phyloP scores from a whole-genome alignment of 2,888 invertebrate species.

The Volucella zonaria region DNA sequence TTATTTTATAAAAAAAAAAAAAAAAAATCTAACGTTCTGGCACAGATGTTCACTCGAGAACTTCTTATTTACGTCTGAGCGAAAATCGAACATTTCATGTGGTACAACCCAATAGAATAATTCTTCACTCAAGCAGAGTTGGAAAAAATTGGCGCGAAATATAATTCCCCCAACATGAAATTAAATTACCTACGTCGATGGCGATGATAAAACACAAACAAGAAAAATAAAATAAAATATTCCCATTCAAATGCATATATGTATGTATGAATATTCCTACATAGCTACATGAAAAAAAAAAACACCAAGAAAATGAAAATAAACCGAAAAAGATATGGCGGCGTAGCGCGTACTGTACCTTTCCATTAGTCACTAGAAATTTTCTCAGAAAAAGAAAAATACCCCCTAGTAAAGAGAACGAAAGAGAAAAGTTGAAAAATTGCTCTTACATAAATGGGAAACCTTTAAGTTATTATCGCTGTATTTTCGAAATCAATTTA shows the following conservation, averaged over 20 bases:
- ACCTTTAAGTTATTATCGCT: too few relatives aligned
- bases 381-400: constrained; percentile 21
- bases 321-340: constrained; percentile 54
- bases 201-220: constrained; percentile 28
- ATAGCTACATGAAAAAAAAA: background rate
- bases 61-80: too few relatives aligned
- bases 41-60: too few relatives aligned
- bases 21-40: too few relatives aligned
- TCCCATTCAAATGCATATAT: too few relatives aligned
- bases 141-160: constrained; percentile 72
- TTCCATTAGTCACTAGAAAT: constrained; percentile 11
- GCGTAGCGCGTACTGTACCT: constrained; percentile 60
- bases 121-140: background rate
- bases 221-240: constrained; percentile 42
- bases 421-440: background rate
- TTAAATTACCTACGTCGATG: constrained; percentile 55
- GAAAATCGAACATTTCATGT: too few relatives aligned
- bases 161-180: constrained; percentile 63
- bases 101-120: too few relatives aligned
- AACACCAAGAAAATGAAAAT: constrained; percentile 9
- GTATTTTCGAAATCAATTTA: too few relatives aligned
- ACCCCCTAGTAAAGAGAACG: background rate
- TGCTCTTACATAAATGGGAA: background rate
- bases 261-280: too few relatives aligned
- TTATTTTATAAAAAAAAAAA: too few relatives aligned